Evolutionary conservation across 2,113 vertebrate species (phyloP).

Genomic region (Melanerpes formicivorus): DNA sequence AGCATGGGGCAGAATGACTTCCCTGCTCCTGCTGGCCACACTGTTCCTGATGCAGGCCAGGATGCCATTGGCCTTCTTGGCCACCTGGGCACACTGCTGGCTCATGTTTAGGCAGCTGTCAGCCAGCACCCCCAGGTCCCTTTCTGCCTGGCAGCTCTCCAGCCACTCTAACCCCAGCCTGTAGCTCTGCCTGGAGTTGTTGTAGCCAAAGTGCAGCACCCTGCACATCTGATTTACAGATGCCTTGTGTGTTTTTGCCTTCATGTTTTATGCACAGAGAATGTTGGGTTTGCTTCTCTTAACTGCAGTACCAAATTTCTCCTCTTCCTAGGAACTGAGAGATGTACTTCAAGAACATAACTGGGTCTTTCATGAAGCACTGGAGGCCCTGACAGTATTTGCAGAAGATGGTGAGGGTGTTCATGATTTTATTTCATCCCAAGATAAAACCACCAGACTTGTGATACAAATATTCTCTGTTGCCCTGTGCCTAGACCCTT

Average conservation of each 20-base stretch:
- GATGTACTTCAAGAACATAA: conserved; percentile 90
- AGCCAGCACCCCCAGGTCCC: too few relatives aligned
- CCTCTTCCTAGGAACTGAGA: conserved; percentile 83
- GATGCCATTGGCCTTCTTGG: too few relatives aligned
- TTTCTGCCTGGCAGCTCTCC: too few relatives aligned
- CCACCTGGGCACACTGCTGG: too few relatives aligned
- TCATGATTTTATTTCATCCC: background rate
- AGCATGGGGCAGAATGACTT: too few relatives aligned
- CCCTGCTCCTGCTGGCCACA: too few relatives aligned
- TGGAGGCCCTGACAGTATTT: conserved; percentile 87
- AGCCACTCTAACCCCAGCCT: too few relatives aligned
- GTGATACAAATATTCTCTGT: background rate
- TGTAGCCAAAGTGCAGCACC: too few relatives aligned
- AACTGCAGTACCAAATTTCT: conserved; percentile 7
- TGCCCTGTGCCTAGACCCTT: background rate
- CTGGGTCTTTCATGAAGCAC: conserved; percentile 88
- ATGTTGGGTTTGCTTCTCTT: background rate
- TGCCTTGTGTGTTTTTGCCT: background rate
- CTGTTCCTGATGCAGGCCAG: too few relatives aligned
- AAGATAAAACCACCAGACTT: background rate
- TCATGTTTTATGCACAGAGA: background rate
- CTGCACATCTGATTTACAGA: background rate
- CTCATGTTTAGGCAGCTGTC: too few relatives aligned
- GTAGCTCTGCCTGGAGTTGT: too few relatives aligned
- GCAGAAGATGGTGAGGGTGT: conserved; percentile 79